Percentiles rank a stretch among this genome's conserved stretches.
Conservation (phyloP, 2,797 vertebrate genomes). For the Gymnocypris eckloni region DNA sequence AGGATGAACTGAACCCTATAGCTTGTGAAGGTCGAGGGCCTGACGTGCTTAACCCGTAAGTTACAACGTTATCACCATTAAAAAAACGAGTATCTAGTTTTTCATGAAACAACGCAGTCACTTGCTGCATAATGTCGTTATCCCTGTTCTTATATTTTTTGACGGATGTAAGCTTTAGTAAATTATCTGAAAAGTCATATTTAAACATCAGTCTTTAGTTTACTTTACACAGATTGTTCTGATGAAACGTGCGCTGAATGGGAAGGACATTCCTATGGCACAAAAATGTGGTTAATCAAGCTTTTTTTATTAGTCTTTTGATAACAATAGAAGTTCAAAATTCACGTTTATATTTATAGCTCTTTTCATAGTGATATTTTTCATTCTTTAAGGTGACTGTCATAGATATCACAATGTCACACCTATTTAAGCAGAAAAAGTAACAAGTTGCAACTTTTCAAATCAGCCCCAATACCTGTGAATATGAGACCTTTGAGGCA, state of each 20-base stretch:
- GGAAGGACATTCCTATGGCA: background rate
- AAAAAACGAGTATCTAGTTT: background rate
- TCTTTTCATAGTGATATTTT: background rate
- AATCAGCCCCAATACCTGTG: background rate
- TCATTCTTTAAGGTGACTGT: background rate
- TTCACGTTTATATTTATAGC: background rate
- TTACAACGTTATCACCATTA: constrained; percentile 52
- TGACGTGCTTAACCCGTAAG: constrained; percentile 92
- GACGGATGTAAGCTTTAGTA: background rate
- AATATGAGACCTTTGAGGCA: background rate
- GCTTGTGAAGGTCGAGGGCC: constrained; percentile 93
- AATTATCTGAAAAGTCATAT: background rate
- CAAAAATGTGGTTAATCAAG: constrained; percentile 11
- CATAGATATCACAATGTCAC: background rate
- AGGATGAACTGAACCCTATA: constrained; percentile 97
- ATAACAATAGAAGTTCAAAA: background rate
- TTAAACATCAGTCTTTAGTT: background rate
- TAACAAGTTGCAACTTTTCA: background rate
- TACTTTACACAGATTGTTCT: background rate
- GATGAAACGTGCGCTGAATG: background rate
- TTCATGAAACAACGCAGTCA: background rate
- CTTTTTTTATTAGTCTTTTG: background rate
- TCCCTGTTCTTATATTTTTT: background rate
- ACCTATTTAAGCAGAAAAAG: background rate
- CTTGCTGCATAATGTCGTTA: background rate